Percentiles rank a stretch among this genome's conserved stretches.
Conservation (phyloP, 2,113 vertebrate genomes). For the Tetrao urogallus region DNA sequence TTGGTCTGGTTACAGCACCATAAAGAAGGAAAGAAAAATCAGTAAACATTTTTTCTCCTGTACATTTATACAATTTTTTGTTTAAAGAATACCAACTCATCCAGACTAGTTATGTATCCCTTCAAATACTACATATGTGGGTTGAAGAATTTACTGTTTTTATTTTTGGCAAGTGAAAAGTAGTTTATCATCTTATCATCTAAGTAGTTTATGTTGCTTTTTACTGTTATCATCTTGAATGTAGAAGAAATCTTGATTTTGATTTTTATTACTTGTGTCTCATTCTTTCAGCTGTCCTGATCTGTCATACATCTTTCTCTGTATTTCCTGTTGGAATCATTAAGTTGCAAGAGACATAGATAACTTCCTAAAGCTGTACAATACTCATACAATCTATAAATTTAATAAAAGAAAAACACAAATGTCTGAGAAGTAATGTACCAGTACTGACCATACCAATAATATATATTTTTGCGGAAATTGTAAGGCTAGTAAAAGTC, state of each 20-base stretch:
- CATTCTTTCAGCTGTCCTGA: constrained; percentile 3
- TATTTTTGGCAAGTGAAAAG: constrained; percentile 14
- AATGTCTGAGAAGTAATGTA: neutral
- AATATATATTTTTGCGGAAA: neutral
- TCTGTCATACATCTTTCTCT: neutral
- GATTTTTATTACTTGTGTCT: constrained; percentile 15
- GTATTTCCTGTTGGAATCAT: neutral
- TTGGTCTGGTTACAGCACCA: neutral
- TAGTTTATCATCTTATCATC: neutral
- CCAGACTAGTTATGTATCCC: neutral
- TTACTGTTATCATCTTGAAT: neutral
- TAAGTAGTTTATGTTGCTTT: constrained; percentile 9
- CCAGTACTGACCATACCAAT: neutral
- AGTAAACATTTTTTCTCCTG: fast-evolving
- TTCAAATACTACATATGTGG: neutral
- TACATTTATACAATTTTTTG: neutral
- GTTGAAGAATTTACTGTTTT: constrained; percentile 7
- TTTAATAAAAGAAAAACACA: neutral
- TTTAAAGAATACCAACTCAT: neutral
- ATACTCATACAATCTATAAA: neutral
- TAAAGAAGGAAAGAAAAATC: neutral
- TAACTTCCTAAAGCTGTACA: neutral
- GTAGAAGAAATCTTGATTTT: constrained; percentile 45
- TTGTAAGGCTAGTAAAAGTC: neutral
- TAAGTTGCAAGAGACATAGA: neutral